phyloP scores from a whole-genome alignment of 2,113 vertebrate genomes.

The Coturnix japonica region DNA sequence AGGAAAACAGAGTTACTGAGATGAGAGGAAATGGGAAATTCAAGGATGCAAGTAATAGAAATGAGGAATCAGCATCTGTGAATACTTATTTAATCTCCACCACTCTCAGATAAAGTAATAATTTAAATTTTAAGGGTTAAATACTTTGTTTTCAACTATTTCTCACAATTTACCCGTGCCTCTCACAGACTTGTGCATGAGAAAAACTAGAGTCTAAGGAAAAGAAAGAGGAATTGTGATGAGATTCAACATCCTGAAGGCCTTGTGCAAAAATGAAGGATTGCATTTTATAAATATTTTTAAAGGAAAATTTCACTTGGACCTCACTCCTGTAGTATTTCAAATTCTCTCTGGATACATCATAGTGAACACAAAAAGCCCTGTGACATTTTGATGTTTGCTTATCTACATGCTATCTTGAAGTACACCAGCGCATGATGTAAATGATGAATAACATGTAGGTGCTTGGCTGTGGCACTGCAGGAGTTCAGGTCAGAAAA shows the following conservation, averaged over 20 bases:
- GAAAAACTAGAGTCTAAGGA: neutral
- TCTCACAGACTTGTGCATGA: neutral
- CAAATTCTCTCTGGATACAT: conserved; percentile 15
- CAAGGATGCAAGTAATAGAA: neutral
- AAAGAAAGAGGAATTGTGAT: neutral
- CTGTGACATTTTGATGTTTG: conserved; percentile 36
- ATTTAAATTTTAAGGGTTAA: neutral
- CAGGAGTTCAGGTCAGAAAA: neutral
- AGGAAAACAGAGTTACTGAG: neutral
- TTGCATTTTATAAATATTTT: conserved; percentile 42
- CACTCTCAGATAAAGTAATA: neutral
- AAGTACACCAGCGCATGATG: neutral
- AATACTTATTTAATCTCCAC: neutral
- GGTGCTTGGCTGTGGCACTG: neutral
- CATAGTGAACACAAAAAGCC: neutral
- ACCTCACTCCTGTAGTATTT: conserved; percentile 24
- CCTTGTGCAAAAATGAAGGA: conserved; percentile 5
- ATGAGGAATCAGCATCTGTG: neutral
- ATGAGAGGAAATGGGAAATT: neutral
- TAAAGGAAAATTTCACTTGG: conserved; percentile 35
- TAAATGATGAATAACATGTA: conserved; percentile 44
- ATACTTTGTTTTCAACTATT: neutral
- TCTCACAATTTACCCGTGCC: neutral
- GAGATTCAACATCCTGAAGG: conserved; percentile 40
- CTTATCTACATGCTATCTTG: conserved; percentile 8